A percentile compares a stretch with the other conserved stretches of the same genome.
These are phyloP conservation scores for Lutraria rhynchaena DNA, from an alignment of 1,140 invertebrate species.

Conservation along the genomic window DNA sequence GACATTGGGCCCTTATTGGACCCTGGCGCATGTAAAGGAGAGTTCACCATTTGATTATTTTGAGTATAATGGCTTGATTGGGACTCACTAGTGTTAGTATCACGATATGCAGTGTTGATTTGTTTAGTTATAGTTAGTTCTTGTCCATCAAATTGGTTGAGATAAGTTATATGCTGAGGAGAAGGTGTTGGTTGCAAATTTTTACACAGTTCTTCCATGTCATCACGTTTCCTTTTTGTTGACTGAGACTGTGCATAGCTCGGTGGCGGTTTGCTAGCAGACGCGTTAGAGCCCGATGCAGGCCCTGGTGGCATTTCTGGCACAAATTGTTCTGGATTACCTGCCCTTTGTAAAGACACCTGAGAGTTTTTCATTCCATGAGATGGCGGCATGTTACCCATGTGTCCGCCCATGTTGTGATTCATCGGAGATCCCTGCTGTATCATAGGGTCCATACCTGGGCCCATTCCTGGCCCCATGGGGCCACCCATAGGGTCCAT, in stretches of 20 bases:
- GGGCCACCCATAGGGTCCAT: constrained; percentile 86
- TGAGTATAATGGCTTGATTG: constrained; percentile 61
- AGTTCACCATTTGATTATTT: constrained; percentile 70
- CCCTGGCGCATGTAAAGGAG: constrained; percentile 70
- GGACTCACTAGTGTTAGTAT: constrained; percentile 66
- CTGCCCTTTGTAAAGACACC: constrained; percentile 75
- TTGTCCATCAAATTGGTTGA: constrained; percentile 97
- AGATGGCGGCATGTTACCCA: constrained; percentile 65
- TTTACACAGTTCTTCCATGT: constrained; percentile 80
- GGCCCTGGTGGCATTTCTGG: constrained; percentile 71
- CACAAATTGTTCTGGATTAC: constrained; percentile 80
- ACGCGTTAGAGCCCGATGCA: constrained; percentile 54
- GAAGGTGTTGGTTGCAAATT: constrained; percentile 98
- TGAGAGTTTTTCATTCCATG: constrained; percentile 63
- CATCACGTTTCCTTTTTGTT: constrained; percentile 79
- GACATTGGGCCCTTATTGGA: constrained; percentile 77
- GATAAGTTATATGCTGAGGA: constrained; percentile 97
- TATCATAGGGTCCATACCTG: constrained; percentile 57
- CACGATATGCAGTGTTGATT: constrained; percentile 87
- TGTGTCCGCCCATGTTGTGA: constrained; percentile 62
- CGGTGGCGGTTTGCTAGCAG: constrained; percentile 78
- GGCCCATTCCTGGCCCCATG: constrained; percentile 63
- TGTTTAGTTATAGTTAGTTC: constrained; percentile 98
- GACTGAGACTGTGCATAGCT: constrained; percentile 79
- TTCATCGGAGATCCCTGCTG: constrained; percentile 60